Evolutionary conservation across 2,113 vertebrate genomes (phyloP).

Genomic region (Eleginops maclovinus): DNA sequence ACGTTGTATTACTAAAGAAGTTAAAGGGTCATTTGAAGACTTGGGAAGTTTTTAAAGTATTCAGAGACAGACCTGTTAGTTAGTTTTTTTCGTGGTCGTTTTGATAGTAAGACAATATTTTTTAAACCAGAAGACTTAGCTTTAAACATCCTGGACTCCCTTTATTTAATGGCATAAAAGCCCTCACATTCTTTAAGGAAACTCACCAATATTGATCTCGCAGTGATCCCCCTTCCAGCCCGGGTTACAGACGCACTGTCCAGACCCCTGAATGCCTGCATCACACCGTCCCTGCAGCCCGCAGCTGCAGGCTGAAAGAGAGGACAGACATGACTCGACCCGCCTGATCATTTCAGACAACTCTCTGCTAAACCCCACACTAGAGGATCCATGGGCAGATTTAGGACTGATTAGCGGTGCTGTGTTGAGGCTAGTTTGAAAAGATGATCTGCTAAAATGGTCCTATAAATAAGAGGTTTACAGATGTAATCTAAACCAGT

Average conservation of each 20-base stretch:
- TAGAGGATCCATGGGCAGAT: no score
- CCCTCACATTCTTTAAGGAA: not conserved
- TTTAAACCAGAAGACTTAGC: not conserved
- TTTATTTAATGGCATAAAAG: not conserved
- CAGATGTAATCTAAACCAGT: no score
- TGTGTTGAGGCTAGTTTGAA: no score
- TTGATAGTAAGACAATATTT: not conserved
- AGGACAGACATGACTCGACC: constrained; percentile 3
- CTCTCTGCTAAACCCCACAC: no score
- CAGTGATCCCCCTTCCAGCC: constrained; percentile 70
- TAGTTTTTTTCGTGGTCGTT: not conserved
- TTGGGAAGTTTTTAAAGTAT: no score
- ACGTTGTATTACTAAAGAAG: no score
- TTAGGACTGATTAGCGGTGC: no score
- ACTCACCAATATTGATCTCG: constrained; percentile 54
- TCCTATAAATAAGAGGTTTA: no score
- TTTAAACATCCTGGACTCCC: not conserved
- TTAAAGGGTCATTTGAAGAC: no score
- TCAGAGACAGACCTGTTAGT: not conserved
- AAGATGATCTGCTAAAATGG: no score
- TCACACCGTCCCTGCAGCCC: constrained; percentile 58
- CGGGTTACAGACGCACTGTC: constrained; percentile 52
- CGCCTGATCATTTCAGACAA: not conserved
- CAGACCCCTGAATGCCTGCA: constrained; percentile 60
- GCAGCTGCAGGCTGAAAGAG: constrained; percentile 65